Percentiles rank a stretch among this genome's conserved stretches.
Evolutionary conservation across 1,140 invertebrate genomes (phyloP).

Genomic region (Charaxes varanes): DNA sequence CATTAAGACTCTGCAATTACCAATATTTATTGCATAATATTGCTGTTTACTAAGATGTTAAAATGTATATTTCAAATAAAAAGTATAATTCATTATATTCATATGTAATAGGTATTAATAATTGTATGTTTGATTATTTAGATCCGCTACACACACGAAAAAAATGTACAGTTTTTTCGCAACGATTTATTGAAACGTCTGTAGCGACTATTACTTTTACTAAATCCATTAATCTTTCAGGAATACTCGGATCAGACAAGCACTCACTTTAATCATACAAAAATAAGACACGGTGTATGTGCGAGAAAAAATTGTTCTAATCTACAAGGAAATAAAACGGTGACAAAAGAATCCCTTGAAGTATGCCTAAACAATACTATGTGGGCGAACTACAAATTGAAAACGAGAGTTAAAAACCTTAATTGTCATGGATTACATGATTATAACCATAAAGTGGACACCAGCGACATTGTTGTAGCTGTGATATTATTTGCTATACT

Average conservation of each 20-base stretch:
- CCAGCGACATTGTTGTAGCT: constrained; percentile 21
- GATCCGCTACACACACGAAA: too few species aligned
- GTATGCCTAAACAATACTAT: constrained; percentile 20
- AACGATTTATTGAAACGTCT: neutral
- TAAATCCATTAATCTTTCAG: constrained; percentile 22
- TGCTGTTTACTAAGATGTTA: too few species aligned
- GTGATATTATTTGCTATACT: constrained; percentile 21
- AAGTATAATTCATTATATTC: too few species aligned
- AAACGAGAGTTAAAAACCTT: constrained; percentile 19
- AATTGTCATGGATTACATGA: constrained; percentile 19
- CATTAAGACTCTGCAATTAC: too few species aligned
- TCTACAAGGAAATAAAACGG: constrained; percentile 22
- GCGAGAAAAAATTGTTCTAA: constrained; percentile 29
- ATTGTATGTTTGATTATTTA: too few species aligned
- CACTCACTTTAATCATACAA: constrained; percentile 36
- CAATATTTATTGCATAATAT: too few species aligned
- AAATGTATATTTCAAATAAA: too few species aligned
- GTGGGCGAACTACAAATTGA: constrained; percentile 15
- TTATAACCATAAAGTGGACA: constrained; percentile 15
- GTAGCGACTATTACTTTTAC: neutral
- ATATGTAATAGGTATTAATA: too few species aligned
- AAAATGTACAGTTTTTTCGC: too few species aligned
- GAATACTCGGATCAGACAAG: constrained; percentile 32
- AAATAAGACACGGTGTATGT: constrained; percentile 34
- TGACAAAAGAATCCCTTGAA: constrained; percentile 12